Conservation (phyloP, 1,140 invertebrate species). For the Helicoverpa zea region DNA sequence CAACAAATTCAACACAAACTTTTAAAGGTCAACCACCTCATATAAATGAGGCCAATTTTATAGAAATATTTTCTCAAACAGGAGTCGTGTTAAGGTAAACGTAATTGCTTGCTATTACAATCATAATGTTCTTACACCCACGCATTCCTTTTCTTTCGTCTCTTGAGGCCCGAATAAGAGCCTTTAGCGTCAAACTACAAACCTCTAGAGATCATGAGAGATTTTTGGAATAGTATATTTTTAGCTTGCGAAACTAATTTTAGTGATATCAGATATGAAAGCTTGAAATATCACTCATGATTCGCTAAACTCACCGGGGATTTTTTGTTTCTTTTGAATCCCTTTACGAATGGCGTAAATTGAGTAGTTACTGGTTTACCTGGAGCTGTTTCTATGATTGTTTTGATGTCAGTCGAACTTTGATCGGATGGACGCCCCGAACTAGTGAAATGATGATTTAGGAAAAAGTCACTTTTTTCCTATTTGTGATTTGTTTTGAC, state of each 20-base stretch:
- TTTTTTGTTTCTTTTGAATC: background rate
- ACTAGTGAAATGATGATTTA: no score
- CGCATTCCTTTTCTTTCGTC: background rate
- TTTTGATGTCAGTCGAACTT: no score
- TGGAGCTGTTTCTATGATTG: no score
- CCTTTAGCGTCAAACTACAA: conserved; percentile 20
- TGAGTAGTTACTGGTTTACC: no score
- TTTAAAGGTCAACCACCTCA: background rate
- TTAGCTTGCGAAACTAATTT: background rate
- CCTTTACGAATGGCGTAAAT: no score
- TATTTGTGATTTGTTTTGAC: no score
- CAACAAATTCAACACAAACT: background rate
- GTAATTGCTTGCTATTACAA: conserved; percentile 26
- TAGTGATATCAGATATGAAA: no score
- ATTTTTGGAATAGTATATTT: conserved; percentile 14
- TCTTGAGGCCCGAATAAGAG: conserved; percentile 3
- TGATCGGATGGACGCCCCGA: no score
- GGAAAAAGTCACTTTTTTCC: no score
- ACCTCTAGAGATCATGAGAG: background rate
- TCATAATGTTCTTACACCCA: conserved; percentile 27
- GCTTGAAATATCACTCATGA: no score
- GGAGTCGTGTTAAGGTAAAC: conserved; percentile 19
- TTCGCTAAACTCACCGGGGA: background rate
- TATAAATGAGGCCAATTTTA: conserved; percentile 1
- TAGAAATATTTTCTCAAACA: conserved; percentile 3